Evolutionary conservation across 2,113 vertebrate genomes (phyloP), one percentile per base, ranked within the genome.

Genomic region (Falco punctatus): DNA sequence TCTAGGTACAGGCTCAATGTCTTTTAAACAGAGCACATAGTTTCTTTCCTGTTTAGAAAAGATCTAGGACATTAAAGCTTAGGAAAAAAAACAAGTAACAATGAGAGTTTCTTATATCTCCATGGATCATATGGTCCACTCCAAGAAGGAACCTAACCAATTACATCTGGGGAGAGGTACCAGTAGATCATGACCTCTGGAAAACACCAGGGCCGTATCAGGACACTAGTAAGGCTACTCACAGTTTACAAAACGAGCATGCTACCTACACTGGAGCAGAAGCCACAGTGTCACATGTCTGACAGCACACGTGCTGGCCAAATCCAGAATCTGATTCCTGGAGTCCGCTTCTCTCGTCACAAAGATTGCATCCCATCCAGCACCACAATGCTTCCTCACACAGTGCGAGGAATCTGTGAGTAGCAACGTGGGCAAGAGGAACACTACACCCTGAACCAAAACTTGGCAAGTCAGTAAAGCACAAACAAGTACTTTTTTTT

Each of bases 341-440:
- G 26, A 23, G 4, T n/a, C 57, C n/a, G 26, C 62, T 59, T 11
- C 66, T 58, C 38, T 28, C 73, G 8, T 14, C 8, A 9, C 51
- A 71, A 23, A 35, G 33, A 46, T 8, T 15, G 2, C 6, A 1
- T 15, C 38, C 40, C 66, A 55, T 52, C 23, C 17, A 40, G 72
- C 69, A 44, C 69, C 32, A 10, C 0, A 2, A 22, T 4, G 9
- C 49, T 28, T 38, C 26, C 72, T 26, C 6, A 19, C 13, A 58
- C 1, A 2, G 18, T 3, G 9, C 9, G 2, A 61, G 28, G 35
- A 49, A 38, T 2, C 59, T 42, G 26, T 0, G 0, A 38, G 35
- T 4, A 64, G 42, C 2, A 0, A 19, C 0, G 0, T 9, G 52
- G 51, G 30, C 58, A 92, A 79, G 14, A 79, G 74, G 14, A 77